A percentile compares a stretch with the other conserved stretches of the same genome.
Evolutionary conservation across 2,113 vertebrate genomes (phyloP).

Genomic region (Neotoma lepida): DNA sequence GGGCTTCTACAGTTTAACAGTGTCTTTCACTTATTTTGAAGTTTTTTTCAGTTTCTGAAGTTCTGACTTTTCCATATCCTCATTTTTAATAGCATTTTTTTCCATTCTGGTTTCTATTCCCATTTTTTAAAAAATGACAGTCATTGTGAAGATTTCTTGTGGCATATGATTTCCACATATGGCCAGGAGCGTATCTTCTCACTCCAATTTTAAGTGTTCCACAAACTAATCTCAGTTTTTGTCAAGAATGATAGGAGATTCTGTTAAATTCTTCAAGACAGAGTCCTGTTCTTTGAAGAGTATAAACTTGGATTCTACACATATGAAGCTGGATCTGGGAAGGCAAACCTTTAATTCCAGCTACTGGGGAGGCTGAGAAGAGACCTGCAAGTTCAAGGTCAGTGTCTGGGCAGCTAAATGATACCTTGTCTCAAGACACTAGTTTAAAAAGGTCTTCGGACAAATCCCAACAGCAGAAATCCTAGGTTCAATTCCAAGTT

Average conservation of each 20-base stretch:
- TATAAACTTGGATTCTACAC: neutral
- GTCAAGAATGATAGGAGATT: neutral
- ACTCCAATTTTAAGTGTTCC: neutral
- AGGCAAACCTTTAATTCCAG: neutral
- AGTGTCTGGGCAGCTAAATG: neutral
- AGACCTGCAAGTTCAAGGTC: neutral
- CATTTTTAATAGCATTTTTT: neutral
- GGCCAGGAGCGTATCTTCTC: neutral
- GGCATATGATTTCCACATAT: neutral
- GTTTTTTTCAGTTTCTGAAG: neutral
- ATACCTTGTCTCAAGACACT: neutral
- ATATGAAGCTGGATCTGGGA: neutral
- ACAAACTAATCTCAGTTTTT: neutral
- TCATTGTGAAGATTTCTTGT: conserved; percentile 20
- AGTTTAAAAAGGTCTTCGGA: neutral
- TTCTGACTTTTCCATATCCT: conserved; percentile 2
- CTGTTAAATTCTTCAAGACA: neutral
- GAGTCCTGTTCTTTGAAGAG: neutral
- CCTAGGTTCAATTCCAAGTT: neutral
- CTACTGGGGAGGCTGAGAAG: neutral
- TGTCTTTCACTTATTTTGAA: neutral
- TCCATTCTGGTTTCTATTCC: conserved; percentile 17
- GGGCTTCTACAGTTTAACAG: neutral
- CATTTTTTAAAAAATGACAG: neutral
- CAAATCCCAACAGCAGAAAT: neutral